Evolutionary conservation across 2,888 invertebrate genomes (phyloP), one percentile per base, ranked within the genome.

Genomic region (Harpagoxenus sublaevis): DNA sequence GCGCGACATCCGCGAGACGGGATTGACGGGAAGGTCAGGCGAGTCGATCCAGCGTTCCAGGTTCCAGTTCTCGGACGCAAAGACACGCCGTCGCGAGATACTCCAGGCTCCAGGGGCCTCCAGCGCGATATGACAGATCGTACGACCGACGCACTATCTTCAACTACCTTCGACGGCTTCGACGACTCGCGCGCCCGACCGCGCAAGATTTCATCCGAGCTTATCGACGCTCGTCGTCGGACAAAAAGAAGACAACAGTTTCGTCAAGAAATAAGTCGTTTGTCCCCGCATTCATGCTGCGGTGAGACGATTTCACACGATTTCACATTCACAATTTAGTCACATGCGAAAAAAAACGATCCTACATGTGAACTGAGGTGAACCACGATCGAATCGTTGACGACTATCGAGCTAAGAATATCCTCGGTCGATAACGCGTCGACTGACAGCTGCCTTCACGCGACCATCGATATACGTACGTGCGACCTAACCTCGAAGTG

Each of bases 401-500:
- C 42, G 15, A 15, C 6, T 3, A 0, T 18, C 48, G 8, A 66
- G 28, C 45, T 45, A 28, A 15, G 3, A 4, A 31, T 70, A 74
- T 31, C 28, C 4, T 1, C 18, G 4, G 18, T 73, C n/a, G 73
- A 31, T 74, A 74, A 57, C 3, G 15, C 3, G 5, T 18, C 6
- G 10, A 15, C 35, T 18, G 39, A 35, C 35, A 55, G 53, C 23
- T 39, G n/a, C 39, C 10, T 31, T 51, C 18, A 4, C 48, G n/a
- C 6, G 48, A 51, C 35, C 15, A 55, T 10, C 15, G 23, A 23
- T 23, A 39, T 15, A 35, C 1, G 12, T 2, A 15, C n/a, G 63
- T 75, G 65, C 45, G n/a, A 35, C 12, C 23, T 68, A 77, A 77
- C 35, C 53, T 78, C 15, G 5, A 70, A 77, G 65, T 66, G 35